A percentile compares a stretch with the other conserved stretches of the same genome.
Conservation (phyloP, 2,113 vertebrate species). For the Dromaius novaehollandiae region DNA sequence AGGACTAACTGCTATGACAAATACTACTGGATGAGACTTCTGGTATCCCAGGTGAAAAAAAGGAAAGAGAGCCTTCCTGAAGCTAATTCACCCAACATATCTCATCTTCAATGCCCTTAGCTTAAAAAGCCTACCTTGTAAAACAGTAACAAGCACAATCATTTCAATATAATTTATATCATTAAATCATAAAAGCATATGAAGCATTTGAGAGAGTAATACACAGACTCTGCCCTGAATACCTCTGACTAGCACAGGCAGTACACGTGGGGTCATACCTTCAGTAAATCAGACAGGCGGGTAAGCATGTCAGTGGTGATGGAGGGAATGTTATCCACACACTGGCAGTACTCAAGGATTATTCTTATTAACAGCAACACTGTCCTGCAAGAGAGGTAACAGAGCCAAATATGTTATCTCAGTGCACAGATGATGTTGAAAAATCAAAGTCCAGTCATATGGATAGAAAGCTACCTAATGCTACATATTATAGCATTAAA, state of each 20-base stretch:
- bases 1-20: constrained; percentile 30
- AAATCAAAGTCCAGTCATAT: background rate
- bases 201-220: background rate
- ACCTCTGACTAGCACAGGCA: background rate
- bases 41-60: background rate
- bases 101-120: background rate
- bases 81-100: background rate
- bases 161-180: background rate
- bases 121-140: background rate
- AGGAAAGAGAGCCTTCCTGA: background rate
- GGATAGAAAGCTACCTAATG: background rate
- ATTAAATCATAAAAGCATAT: background rate
- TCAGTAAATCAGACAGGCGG: constrained; percentile 93
- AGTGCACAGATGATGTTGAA: background rate
- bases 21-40: background rate
- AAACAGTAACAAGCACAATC: background rate
- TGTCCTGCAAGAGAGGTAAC: constrained; percentile 82
- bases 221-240: background rate
- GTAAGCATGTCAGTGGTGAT: constrained; percentile 96
- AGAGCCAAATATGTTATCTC: background rate
- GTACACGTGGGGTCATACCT: constrained; percentile 75
- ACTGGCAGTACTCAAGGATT: constrained; percentile 98
- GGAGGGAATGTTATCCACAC: constrained; percentile 97
- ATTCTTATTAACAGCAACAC: constrained; percentile 97
- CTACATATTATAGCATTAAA: background rate